Percentiles rank a stretch among this genome's conserved stretches.
Conservation (phyloP, 92 coral and sea anemone species). For the Parazoanthus swiftii region DNA sequence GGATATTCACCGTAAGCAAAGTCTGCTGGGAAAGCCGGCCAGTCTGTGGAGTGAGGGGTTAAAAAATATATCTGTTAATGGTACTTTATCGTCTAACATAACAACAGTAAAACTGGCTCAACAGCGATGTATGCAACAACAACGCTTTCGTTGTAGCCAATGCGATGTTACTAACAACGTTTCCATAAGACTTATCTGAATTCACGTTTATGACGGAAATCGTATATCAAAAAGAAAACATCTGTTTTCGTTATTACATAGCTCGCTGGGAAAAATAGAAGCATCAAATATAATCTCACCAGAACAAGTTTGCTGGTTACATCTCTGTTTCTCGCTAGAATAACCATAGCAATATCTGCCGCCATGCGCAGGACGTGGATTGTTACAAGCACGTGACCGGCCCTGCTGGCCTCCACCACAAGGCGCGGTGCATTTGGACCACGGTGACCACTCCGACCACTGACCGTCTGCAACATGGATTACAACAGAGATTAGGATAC, state of each 20-base stretch:
- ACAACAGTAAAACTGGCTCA: too few relatives aligned
- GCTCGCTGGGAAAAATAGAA: not conserved
- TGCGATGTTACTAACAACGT: too few relatives aligned
- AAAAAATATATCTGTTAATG: not conserved
- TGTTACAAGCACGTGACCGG: constrained; percentile 77
- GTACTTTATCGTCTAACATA: too few relatives aligned
- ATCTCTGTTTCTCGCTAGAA: constrained; percentile 55
- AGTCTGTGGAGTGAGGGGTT: constrained; percentile 11
- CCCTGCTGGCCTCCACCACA: constrained; percentile 91
- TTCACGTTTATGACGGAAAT: too few relatives aligned
- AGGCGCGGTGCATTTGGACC: constrained; percentile 71
- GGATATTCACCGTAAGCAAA: constrained; percentile 29
- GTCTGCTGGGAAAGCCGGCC: constrained; percentile 56
- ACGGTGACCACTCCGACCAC: constrained; percentile 85
- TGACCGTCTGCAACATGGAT: constrained; percentile 65
- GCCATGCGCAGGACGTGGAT: constrained; percentile 85
- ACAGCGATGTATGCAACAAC: too few relatives aligned
- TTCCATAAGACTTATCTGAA: too few relatives aligned
- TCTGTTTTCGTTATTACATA: too few relatives aligned
- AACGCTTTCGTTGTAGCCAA: too few relatives aligned
- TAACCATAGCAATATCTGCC: constrained; percentile 81
- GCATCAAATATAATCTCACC: constrained; percentile 48
- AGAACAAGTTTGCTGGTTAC: constrained; percentile 73
- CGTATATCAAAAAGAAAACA: too few relatives aligned
- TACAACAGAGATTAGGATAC: too few relatives aligned